Base-by-base conservation (phyloP, 2,888 invertebrate species). In the Altica lythri region DNA sequence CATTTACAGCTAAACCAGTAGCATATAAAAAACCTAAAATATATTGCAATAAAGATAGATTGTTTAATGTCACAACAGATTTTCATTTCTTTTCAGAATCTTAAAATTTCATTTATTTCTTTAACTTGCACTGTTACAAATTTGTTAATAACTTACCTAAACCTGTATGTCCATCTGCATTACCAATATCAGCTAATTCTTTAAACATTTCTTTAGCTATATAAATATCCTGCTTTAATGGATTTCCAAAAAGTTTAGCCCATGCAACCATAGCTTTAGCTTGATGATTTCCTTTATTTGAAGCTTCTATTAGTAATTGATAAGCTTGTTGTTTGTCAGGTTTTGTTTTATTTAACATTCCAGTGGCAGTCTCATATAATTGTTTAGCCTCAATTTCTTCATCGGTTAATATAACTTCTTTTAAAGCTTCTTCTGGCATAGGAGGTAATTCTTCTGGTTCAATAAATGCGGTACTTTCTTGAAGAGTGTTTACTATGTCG, bases 11-110 rank as follows among this genome's bases (percentile, higher is more conserved):
- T 25, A 95, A 81, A 10, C 96, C 97, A 25, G 89, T 85, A 2
- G 95, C 89, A 76, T 93, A 87, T 40, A 96, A 78, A 75, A 94
- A 93, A 1, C 92, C 95, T 79, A 22, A 89, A 92, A 90, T 90
- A 4, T 5, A 22, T 22, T 5, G 6, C 22, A 22, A 22, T 4
- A 4, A 27, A 27, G n/a, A 27, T 27, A 22, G 8, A 22, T 22
- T 22, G 8, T 22, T 22, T 8, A 22, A 5, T 22, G 8, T 22
- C 8, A 22, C 22, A n/a, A n/a, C n/a, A n/a, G n/a, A n/a, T n/a
- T n/a, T n/a, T n/a, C n/a, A n/a, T n/a, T n/a, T n/a, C n/a, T n/a
- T n/a, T n/a, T n/a, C n/a, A n/a, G 48, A 54, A 35, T 43, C 50
- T n/a, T n/a, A n/a, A n/a, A n/a, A n/a, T n/a, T n/a, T n/a, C n/a